Conservation (phyloP, 2,113 vertebrate species). For the Cyphomyrus discorhynchus region DNA sequence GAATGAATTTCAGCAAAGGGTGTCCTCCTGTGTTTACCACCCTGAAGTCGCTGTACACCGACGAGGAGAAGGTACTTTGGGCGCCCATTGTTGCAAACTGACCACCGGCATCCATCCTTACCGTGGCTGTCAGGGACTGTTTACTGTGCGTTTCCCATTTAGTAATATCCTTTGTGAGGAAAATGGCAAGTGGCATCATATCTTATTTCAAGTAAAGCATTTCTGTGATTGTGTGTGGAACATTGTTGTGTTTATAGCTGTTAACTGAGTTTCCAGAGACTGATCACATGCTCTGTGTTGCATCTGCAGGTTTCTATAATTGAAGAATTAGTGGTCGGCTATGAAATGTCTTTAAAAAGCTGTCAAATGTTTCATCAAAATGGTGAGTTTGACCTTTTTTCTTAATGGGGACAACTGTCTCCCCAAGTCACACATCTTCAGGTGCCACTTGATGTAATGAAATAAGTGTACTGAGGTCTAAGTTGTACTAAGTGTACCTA, state of each 20-base stretch:
- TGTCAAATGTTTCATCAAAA: constrained; percentile 87
- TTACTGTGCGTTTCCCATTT: neutral
- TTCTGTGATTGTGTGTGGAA: neutral
- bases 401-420: neutral
- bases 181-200: neutral
- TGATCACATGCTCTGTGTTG: constrained; percentile 21
- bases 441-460: neutral
- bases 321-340: constrained; percentile 86
- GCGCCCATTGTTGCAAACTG: neutral
- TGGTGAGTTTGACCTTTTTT: constrained; percentile 65
- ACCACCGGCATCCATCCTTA: neutral
- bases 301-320: constrained; percentile 83
- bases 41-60: constrained; percentile 83
- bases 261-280: neutral
- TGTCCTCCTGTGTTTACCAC: constrained; percentile 96
- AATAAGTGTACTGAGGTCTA: too few relatives aligned
- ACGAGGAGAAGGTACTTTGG: constrained; percentile 84
- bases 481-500: neutral
- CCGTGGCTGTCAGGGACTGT: neutral
- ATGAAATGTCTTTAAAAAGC: constrained; percentile 85
- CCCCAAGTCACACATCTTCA: neutral
- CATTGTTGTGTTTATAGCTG: neutral
- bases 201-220: neutral
- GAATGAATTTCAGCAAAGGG: constrained; percentile 98
- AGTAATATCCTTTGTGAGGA: too few relatives aligned